Conservation (phyloP, 1,140 invertebrate species). For the Papilio dardanus region DNA sequence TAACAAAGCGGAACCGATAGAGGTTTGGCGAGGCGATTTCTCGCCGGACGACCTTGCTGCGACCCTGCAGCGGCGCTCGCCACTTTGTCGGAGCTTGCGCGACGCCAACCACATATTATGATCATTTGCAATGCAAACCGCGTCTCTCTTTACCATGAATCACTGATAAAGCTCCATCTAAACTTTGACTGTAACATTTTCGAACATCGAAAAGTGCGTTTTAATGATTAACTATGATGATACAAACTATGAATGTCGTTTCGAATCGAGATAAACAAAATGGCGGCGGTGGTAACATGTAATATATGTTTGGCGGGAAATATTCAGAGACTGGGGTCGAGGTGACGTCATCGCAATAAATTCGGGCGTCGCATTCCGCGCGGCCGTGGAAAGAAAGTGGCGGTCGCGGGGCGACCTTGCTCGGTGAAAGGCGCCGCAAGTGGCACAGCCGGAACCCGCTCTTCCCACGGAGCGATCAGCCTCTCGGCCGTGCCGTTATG, state of each 20-base stretch:
- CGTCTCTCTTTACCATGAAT: conserved; percentile 23
- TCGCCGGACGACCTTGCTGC: conserved; percentile 33
- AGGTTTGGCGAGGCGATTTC: conserved; percentile 36
- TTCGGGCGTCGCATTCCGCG: conserved; percentile 77
- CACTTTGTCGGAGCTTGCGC: conserved; percentile 28
- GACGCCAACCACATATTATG: neutral
- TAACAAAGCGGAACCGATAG: conserved; percentile 37
- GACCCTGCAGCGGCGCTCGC: conserved; percentile 30
- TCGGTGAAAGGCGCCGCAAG: conserved; percentile 79
- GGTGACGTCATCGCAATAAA: conserved; percentile 75
- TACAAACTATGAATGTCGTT: neutral
- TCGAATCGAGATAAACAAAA: neutral
- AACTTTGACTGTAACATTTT: neutral
- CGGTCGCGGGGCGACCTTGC: conserved; percentile 79
- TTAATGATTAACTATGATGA: neutral
- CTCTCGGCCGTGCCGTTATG: conserved; percentile 70
- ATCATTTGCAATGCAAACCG: conserved; percentile 31
- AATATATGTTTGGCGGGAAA: conserved; percentile 39
- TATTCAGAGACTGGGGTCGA: conserved; percentile 62
- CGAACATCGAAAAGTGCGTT: neutral
- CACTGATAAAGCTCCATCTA: conserved; percentile 30
- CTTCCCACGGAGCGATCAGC: conserved; percentile 73
- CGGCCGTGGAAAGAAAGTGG: conserved; percentile 72
- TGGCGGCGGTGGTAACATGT: neutral
- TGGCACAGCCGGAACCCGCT: conserved; percentile 77